Percentiles rank a stretch among this genome's conserved stretches.
Evolutionary conservation across 2,797 vertebrate genomes (phyloP).

Genomic region (Chanos chanos): DNA sequence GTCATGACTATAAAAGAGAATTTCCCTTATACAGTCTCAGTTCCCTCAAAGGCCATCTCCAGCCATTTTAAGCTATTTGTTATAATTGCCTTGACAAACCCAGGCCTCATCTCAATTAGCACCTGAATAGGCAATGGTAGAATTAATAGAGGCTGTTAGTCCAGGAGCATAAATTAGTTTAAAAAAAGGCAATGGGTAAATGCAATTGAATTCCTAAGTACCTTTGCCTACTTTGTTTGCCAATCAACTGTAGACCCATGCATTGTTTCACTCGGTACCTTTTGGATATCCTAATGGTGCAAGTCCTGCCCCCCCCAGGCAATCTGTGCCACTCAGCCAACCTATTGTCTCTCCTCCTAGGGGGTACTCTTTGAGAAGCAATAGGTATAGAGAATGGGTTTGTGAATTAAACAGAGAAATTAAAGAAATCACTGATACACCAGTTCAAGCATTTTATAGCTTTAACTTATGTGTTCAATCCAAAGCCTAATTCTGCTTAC

Average conservation of each 20-base stretch:
- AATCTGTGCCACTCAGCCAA: constrained; percentile 50
- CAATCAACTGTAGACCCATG: constrained; percentile 47
- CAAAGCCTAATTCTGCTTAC: background rate
- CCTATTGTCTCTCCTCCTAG: constrained; percentile 50
- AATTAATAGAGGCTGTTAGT: constrained; percentile 90
- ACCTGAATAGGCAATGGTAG: constrained; percentile 85
- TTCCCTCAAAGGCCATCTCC: constrained; percentile 87
- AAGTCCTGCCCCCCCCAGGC: constrained; percentile 47
- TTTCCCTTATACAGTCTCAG: constrained; percentile 81
- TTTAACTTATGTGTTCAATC: constrained; percentile 35
- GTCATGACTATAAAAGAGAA: constrained; percentile 89
- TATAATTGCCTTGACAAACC: constrained; percentile 96
- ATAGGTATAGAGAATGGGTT: constrained; percentile 38
- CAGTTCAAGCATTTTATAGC: constrained; percentile 44
- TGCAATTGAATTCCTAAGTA: constrained; percentile 59
- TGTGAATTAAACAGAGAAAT: constrained; percentile 51
- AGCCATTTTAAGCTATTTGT: constrained; percentile 91
- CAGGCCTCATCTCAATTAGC: constrained; percentile 93
- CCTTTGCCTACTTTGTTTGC: constrained; percentile 50
- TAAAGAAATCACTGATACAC: constrained; percentile 46
- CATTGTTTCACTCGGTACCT: constrained; percentile 53
- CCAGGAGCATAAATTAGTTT: constrained; percentile 67
- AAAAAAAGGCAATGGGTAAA: constrained; percentile 55
- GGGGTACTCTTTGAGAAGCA: constrained; percentile 41
- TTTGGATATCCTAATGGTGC: constrained; percentile 58